These are phyloP conservation scores for Brachyhypopomus gauderio DNA, from an alignment of 2,113 vertebrate genomes.

Conservation along the genomic window DNA sequence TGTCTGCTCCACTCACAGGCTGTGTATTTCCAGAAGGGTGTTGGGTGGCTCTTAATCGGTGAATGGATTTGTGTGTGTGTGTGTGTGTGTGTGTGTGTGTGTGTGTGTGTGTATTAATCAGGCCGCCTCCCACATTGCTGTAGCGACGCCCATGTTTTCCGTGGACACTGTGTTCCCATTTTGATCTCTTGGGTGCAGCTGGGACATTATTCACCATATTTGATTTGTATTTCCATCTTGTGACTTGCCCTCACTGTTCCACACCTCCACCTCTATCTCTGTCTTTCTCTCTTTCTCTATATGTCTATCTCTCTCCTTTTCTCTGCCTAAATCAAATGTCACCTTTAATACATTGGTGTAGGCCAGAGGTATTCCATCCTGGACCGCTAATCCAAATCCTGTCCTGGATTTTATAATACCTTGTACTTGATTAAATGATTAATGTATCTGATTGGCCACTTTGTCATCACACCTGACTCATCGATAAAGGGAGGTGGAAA, in stretches of 20 bases:
- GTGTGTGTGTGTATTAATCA: slow-evolving; percentile 4
- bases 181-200: slow-evolving; percentile 26
- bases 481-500: too few relatives aligned
- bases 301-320: background rate
- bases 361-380: too few relatives aligned
- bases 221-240: slow-evolving; percentile 17
- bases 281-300: background rate
- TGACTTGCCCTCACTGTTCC: background rate
- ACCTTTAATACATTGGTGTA: too few relatives aligned
- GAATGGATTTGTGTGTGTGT: slow-evolving; percentile 29
- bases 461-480: too few relatives aligned
- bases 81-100: slow-evolving; percentile 22
- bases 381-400: too few relatives aligned
- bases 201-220: slow-evolving; percentile 23
- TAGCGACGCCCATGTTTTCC: slow-evolving; percentile 21
- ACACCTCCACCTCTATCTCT: background rate
- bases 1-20: slow-evolving; percentile 51
- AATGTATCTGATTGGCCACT: too few relatives aligned
- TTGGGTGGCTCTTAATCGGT: slow-evolving; percentile 48
- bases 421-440: too few relatives aligned
- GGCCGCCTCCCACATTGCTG: slow-evolving; percentile 24
- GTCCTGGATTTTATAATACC: too few relatives aligned
- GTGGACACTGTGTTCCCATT: slow-evolving; percentile 33
- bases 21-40: slow-evolving; percentile 61
- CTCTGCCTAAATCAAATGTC: background rate